Evolutionary conservation across 2,797 vertebrate species (phyloP).

Genomic region (Phoxinus dragarum): DNA sequence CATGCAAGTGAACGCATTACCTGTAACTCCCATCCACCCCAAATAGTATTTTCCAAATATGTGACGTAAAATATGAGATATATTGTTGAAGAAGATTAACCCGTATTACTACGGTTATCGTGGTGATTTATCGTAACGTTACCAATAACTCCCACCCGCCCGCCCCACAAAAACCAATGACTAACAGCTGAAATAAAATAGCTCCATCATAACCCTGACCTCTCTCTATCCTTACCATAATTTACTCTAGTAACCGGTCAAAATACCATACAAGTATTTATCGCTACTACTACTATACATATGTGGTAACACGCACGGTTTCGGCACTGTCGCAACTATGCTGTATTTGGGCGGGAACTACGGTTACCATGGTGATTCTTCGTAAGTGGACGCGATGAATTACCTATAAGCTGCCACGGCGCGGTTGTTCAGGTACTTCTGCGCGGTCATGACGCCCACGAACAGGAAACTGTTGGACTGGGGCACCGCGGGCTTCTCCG

Average conservation of each 20-base stretch:
- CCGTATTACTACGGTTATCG: background rate
- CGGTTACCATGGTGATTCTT: background rate
- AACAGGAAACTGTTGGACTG: slow-evolving; percentile 85
- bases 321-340: background rate
- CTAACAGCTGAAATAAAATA: background rate
- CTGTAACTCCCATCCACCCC: background rate
- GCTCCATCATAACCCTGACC: background rate
- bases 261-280: background rate
- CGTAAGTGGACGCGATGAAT: background rate
- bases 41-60: background rate
- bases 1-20: background rate
- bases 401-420: slow-evolving; percentile 93
- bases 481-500: slow-evolving; percentile 68
- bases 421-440: slow-evolving; percentile 95
- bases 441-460: slow-evolving; percentile 96
- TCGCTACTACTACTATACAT: too few species aligned
- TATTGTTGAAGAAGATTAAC: background rate
- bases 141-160: background rate
- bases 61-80: background rate
- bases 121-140: background rate
- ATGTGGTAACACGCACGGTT: background rate
- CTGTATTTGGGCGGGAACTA: background rate
- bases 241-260: background rate
- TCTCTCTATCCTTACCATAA: too few species aligned
- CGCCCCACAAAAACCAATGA: background rate